phyloP scores from a whole-genome alignment of 2,113 vertebrate genomes.

The Myotis brandtii region DNA sequence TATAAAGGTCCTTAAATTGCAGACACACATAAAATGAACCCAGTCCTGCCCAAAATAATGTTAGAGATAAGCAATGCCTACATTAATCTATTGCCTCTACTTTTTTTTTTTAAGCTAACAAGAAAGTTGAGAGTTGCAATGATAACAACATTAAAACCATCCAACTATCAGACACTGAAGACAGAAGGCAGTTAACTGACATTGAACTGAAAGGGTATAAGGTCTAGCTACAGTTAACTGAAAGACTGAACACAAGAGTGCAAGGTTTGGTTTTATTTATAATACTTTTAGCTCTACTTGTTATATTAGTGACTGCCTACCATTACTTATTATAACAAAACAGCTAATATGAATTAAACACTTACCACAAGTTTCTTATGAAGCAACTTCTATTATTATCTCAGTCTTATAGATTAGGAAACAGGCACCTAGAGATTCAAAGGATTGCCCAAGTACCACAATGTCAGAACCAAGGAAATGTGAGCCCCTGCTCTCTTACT shows the following conservation, averaged over 20 bases:
- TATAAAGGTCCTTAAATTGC: neutral
- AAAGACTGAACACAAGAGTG: neutral
- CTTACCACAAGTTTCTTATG: neutral
- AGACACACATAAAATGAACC: neutral
- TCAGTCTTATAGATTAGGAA: neutral
- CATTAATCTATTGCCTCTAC: neutral
- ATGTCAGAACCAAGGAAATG: neutral
- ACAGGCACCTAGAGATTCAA: neutral
- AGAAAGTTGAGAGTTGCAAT: neutral
- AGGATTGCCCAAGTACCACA: neutral
- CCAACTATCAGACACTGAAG: neutral
- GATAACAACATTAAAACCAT: neutral
- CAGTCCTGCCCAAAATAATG: neutral
- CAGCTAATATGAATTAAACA: neutral
- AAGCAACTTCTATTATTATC: neutral
- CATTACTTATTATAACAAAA: neutral
- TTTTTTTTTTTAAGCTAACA: constrained; percentile 6
- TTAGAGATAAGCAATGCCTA: neutral
- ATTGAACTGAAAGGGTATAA: neutral
- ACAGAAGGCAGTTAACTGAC: neutral
- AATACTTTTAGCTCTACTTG: neutral
- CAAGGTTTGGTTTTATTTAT: neutral
- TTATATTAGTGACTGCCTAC: neutral
- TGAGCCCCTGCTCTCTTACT: neutral
- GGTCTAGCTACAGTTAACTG: neutral